Evolutionary conservation across 2,797 vertebrate species (phyloP).

Genomic region (Diglossa cyanea): DNA sequence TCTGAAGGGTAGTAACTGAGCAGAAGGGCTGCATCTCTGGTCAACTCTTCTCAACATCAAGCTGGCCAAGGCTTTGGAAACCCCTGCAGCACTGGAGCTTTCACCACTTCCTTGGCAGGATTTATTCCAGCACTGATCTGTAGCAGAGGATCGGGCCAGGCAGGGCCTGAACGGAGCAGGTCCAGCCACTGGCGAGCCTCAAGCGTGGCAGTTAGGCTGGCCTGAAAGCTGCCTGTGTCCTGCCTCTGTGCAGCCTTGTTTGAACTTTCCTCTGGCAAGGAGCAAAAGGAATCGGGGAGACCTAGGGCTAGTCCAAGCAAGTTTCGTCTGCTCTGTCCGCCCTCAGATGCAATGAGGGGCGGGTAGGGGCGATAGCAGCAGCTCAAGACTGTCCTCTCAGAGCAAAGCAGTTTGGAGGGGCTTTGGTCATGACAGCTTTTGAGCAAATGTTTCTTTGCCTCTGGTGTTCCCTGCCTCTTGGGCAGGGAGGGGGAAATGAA

Average conservation of each 20-base stretch:
- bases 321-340: conserved; percentile 11
- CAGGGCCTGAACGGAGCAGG: not conserved
- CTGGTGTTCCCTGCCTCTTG: conserved; percentile 1
- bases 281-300: conserved; percentile 13
- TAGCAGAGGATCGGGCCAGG: not conserved
- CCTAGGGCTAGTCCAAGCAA: conserved; percentile 9
- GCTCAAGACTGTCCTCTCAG: not conserved
- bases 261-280: conserved; percentile 63
- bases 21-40: not conserved
- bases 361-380: not conserved
- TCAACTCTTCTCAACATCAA: not conserved
- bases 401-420: not conserved
- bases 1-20: not conserved
- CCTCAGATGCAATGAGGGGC: not conserved
- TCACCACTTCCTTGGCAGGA: not conserved
- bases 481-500: conserved; percentile 25
- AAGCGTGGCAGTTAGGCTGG: not conserved
- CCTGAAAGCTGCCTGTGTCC: conserved; percentile 58
- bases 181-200: not conserved
- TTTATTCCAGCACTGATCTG: not conserved
- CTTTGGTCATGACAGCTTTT: not conserved
- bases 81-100: not conserved
- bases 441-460: not conserved
- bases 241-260: conserved; percentile 47
- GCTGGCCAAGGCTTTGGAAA: conserved; percentile 5